phyloP scores from a whole-genome alignment of 2,888 invertebrate species.

The Nemoura dubitans region DNA sequence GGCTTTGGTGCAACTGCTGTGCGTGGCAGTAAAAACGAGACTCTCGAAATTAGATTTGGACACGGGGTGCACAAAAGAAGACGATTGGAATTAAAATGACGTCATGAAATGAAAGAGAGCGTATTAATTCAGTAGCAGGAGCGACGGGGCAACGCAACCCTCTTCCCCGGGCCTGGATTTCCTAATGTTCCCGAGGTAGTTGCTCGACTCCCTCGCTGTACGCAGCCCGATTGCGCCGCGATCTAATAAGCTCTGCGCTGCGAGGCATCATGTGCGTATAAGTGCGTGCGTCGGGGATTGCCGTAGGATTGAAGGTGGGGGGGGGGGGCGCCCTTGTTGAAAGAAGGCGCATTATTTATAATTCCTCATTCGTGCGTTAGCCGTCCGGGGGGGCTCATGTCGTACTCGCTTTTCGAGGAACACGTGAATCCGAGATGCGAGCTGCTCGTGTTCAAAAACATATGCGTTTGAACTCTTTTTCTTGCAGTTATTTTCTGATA shows the following conservation, averaged over 20 bases:
- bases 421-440: too few relatives aligned
- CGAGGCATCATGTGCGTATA: background rate
- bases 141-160: background rate
- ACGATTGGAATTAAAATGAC: conserved; percentile 30
- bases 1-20: background rate
- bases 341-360: background rate
- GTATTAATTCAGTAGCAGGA: conserved; percentile 35
- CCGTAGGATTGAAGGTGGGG: background rate
- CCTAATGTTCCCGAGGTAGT: conserved; percentile 10
- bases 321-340: background rate
- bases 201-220: background rate
- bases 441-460: too few relatives aligned
- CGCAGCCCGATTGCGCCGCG: background rate
- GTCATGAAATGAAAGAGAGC: conserved; percentile 17
- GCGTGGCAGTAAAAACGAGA: conserved; percentile 14
- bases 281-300: background rate
- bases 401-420: too few relatives aligned
- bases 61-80: background rate
- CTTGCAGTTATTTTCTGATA: background rate
- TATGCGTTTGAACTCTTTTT: too few relatives aligned
- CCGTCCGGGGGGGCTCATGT: background rate
- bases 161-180: background rate
- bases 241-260: background rate
- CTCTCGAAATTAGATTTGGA: conserved; percentile 31
- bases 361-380: background rate